These are phyloP conservation scores for Parauchenoglanis punctatus DNA, from an alignment of 2,797 vertebrate genomes.

Conservation along the genomic window DNA sequence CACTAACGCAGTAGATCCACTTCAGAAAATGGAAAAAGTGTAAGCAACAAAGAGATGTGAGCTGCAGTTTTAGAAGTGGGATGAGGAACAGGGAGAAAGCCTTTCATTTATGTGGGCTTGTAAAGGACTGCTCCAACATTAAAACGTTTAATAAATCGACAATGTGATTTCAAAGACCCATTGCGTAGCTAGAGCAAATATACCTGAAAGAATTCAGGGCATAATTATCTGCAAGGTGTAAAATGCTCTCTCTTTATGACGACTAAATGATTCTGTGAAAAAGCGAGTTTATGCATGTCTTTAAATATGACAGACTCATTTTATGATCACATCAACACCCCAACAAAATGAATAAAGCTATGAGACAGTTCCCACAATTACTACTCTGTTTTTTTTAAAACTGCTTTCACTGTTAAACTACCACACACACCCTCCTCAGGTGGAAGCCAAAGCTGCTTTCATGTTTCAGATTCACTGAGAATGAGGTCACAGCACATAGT, in stretches of 20 bases:
- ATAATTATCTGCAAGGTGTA: conserved; percentile 21
- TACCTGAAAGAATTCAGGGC: not conserved
- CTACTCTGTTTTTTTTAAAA: not conserved
- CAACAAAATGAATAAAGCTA: not conserved
- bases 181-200: not conserved
- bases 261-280: not conserved
- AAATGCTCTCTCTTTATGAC: not conserved
- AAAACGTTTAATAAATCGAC: not conserved
- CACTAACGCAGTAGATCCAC: not conserved
- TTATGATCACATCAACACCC: conserved; percentile 15
- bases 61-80: not conserved
- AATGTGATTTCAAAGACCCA: not conserved
- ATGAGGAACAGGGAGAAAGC: not conserved
- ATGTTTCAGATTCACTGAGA: not conserved
- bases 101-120: not conserved
- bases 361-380: conserved; percentile 35
- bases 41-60: not conserved
- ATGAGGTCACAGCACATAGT: conserved; percentile 3
- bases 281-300: conserved; percentile 26
- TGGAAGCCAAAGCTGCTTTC: not conserved
- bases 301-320: not conserved
- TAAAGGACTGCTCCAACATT: not conserved
- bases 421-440: not conserved
- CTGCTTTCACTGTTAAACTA: not conserved
- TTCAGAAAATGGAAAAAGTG: conserved; percentile 24